phyloP scores from a whole-genome alignment of 2,888 invertebrate species.

The Sinohyriopsis cumingii region DNA sequence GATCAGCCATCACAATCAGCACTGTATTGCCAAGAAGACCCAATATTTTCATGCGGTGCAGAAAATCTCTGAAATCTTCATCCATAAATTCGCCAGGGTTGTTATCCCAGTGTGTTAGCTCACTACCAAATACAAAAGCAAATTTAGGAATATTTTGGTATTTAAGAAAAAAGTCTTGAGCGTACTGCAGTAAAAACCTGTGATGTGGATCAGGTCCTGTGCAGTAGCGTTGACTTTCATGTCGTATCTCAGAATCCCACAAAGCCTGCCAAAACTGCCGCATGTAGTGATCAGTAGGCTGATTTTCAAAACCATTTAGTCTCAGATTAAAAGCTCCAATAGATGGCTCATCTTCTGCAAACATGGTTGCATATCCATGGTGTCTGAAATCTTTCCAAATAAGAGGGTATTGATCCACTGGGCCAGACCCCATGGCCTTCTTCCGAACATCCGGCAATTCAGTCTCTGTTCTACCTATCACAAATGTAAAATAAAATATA shows the following conservation, averaged over 20 bases:
- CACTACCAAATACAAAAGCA: slow-evolving; percentile 59
- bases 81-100: slow-evolving; percentile 65
- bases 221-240: slow-evolving; percentile 50
- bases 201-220: slow-evolving; percentile 61
- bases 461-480: slow-evolving; percentile 48
- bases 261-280: slow-evolving; percentile 66
- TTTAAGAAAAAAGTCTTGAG: slow-evolving; percentile 59
- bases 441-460: slow-evolving; percentile 54
- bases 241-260: slow-evolving; percentile 44
- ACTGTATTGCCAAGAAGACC: slow-evolving; percentile 62
- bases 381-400: slow-evolving; percentile 64
- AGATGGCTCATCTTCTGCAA: slow-evolving; percentile 65
- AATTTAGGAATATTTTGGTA: slow-evolving; percentile 62
- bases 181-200: slow-evolving; percentile 58
- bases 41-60: slow-evolving; percentile 41
- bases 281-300: slow-evolving; percentile 70
- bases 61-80: slow-evolving; percentile 52
- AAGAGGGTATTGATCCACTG: slow-evolving; percentile 58
- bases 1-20: slow-evolving; percentile 64
- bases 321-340: slow-evolving; percentile 64
- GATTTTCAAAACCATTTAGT: slow-evolving; percentile 62
- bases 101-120: slow-evolving; percentile 63
- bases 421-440: slow-evolving; percentile 33
- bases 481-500: not conserved
- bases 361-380: slow-evolving; percentile 65